These are phyloP conservation scores for Deroptyus accipitrinus DNA, from an alignment of 2,113 vertebrate genomes.

Conservation along the genomic window DNA sequence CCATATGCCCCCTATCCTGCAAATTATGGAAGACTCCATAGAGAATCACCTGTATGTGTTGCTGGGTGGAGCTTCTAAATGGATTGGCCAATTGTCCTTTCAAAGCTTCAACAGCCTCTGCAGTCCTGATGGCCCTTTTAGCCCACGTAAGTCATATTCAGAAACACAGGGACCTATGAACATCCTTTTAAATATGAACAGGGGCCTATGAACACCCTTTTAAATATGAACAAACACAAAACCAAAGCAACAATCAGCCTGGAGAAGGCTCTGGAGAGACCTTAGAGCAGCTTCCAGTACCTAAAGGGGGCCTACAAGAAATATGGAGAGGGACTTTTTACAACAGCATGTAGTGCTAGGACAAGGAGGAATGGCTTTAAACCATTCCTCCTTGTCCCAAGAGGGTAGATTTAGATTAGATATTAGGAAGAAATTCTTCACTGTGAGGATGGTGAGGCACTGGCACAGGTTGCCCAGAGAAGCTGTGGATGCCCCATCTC, in stretches of 20 bases:
- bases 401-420: background rate
- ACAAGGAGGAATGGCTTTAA: background rate
- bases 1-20: fast-evolving
- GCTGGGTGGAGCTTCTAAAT: background rate
- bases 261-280: background rate
- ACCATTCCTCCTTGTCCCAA: background rate
- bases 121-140: background rate
- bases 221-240: background rate
- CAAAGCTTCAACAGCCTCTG: background rate
- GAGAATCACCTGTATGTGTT: background rate
- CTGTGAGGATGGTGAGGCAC: background rate
- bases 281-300: background rate
- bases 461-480: background rate
- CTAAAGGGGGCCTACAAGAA: background rate
- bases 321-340: background rate
- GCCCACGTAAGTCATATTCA: fast-evolving
- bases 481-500: background rate
- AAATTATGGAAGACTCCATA: background rate
- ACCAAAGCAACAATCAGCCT: background rate
- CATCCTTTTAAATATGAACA: background rate
- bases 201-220: background rate
- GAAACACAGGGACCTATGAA: background rate
- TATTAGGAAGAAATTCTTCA: background rate
- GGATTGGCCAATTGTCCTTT: background rate
- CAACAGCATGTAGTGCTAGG: background rate